Evolutionary conservation across 2,888 invertebrate species (phyloP).

Genomic region (Toxonevra muliebris): DNA sequence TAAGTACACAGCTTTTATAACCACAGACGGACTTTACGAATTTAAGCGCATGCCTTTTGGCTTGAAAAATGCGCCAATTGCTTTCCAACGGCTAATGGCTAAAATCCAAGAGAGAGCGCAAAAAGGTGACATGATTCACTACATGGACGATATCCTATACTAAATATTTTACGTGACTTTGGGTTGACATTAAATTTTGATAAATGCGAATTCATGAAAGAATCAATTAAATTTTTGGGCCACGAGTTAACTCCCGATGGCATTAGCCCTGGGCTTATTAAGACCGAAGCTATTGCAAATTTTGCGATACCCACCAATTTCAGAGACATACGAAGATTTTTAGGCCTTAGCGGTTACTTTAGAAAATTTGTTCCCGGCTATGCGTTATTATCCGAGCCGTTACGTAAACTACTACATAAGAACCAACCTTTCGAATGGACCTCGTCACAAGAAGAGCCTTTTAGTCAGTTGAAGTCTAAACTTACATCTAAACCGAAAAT

Average conservation of each 20-base stretch:
- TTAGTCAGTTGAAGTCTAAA: constrained; percentile 3
- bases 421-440: constrained; percentile 14
- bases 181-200: constrained; percentile 18
- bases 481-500: constrained; percentile 15
- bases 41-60: constrained; percentile 36
- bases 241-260: constrained; percentile 27
- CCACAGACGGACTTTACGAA: constrained; percentile 33
- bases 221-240: constrained; percentile 25
- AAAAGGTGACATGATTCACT: constrained; percentile 26
- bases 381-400: constrained; percentile 16
- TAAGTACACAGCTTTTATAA: constrained; percentile 35
- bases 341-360: constrained; percentile 21
- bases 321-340: constrained; percentile 19
- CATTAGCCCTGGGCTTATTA: constrained; percentile 19
- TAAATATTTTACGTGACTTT: constrained; percentile 8
- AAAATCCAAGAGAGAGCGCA: constrained; percentile 20
- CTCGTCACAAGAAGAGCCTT: background rate
- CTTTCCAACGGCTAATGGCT: constrained; percentile 31
- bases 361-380: constrained; percentile 20
- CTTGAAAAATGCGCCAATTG: constrained; percentile 23
- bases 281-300: constrained; percentile 12
- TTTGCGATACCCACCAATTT: constrained; percentile 18
- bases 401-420: constrained; percentile 12
- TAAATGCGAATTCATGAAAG: constrained; percentile 10
- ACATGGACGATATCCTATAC: constrained; percentile 37